These are phyloP conservation scores for Sebastes hubbsi DNA, from an alignment of 2,797 vertebrate genomes.

Conservation along the genomic window DNA sequence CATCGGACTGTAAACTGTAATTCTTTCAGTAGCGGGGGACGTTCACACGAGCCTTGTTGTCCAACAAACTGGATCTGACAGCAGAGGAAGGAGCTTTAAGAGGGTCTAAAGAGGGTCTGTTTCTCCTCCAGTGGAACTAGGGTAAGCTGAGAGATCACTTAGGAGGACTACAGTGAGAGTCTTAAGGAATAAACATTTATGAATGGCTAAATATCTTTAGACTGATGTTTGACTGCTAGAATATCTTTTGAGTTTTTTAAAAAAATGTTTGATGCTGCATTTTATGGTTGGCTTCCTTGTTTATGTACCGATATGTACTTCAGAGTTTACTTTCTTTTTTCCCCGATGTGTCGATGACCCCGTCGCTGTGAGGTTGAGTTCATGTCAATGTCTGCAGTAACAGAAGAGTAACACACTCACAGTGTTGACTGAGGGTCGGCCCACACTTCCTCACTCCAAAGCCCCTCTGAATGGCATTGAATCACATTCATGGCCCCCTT, in stretches of 20 bases:
- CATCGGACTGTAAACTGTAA: not conserved
- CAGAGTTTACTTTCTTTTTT: not conserved
- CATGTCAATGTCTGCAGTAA: not conserved
- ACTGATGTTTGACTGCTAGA: not conserved
- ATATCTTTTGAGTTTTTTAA: not conserved
- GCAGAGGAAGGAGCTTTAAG: constrained; percentile 42
- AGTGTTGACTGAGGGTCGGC: not conserved
- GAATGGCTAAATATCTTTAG: constrained; percentile 5
- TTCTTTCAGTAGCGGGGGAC: not conserved
- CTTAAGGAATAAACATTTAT: constrained; percentile 43
- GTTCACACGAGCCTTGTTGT: not conserved
- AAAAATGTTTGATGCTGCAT: not conserved
- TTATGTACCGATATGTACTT: not conserved
- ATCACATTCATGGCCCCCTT: not conserved
- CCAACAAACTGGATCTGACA: not conserved
- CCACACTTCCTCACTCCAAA: not conserved
- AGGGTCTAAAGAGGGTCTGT: constrained; percentile 15
- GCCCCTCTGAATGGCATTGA: not conserved
- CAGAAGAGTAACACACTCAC: not conserved
- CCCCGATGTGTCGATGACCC: constrained; percentile 1
- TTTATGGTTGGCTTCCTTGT: not conserved
- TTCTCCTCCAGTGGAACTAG: constrained; percentile 6
- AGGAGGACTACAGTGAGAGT: not conserved
- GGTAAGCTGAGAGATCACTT: constrained; percentile 36
- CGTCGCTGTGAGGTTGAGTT: not conserved